Evolutionary conservation across 2,113 vertebrate species (phyloP).

Genomic region (Pteruthius melanotis): DNA sequence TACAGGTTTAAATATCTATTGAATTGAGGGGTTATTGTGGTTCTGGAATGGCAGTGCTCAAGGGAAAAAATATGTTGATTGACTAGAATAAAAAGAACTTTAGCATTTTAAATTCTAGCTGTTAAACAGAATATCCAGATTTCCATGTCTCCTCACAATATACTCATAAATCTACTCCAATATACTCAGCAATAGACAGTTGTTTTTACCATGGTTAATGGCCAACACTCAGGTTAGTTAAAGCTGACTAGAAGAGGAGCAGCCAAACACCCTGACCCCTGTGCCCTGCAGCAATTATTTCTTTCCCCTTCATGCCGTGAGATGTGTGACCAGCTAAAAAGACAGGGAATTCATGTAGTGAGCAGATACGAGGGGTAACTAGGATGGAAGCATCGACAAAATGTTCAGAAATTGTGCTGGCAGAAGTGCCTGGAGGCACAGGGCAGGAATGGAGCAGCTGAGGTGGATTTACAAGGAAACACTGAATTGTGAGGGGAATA

Average conservation of each 20-base stretch:
- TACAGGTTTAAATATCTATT: not conserved
- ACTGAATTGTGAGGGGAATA: not conserved
- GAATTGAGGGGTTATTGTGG: not conserved
- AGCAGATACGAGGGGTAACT: not conserved
- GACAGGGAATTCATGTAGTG: not conserved
- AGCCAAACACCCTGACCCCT: not conserved
- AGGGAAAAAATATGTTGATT: not conserved
- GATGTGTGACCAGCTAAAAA: not conserved
- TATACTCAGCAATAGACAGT: not conserved
- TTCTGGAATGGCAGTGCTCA: not conserved
- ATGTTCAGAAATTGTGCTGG: not conserved
- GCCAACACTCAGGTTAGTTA: not conserved
- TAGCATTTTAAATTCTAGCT: not conserved
- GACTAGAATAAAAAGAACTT: not conserved
- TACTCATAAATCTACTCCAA: not conserved
- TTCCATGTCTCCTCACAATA: not conserved
- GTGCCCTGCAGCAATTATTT: not conserved
- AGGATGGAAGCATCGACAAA: not conserved
- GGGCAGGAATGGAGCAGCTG: not conserved
- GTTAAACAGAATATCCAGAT: not conserved
- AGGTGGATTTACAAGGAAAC: not conserved
- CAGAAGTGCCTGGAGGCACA: conserved; percentile 7
- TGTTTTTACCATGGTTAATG: not conserved
- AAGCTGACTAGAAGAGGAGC: not conserved
- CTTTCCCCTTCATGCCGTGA: not conserved